These are phyloP conservation scores for Sinohyriopsis cumingii DNA, from an alignment of 2,888 invertebrate species.

Conservation along the genomic window DNA sequence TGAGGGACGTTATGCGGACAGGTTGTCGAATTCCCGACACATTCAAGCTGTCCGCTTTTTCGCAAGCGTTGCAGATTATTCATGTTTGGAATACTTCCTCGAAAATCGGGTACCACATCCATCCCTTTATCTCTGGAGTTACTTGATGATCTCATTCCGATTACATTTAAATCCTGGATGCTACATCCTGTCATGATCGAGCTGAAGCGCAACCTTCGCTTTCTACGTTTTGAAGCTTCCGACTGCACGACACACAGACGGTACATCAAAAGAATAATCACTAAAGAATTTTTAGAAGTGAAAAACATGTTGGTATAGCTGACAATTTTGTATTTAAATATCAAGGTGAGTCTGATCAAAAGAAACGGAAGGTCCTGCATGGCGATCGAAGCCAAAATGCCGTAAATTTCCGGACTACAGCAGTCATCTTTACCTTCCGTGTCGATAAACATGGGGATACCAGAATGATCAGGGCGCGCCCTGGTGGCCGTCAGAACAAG, in stretches of 20 bases:
- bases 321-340: conserved; percentile 89
- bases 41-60: too few species aligned
- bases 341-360: conserved; percentile 80
- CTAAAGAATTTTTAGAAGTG: conserved; percentile 91
- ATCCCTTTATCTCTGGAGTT: too few species aligned
- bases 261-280: conserved; percentile 90
- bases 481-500: conserved; percentile 90
- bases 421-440: conserved; percentile 35
- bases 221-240: conserved; percentile 15
- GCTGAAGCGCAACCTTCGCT: conserved; percentile 1
- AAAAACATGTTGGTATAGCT: conserved; percentile 98
- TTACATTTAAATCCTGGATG: too few species aligned
- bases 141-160: too few species aligned
- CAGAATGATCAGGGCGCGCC: conserved; percentile 66
- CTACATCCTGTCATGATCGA: too few species aligned
- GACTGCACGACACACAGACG: conserved; percentile 76
- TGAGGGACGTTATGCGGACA: too few species aligned
- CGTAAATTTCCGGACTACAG: conserved; percentile 58
- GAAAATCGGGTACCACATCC: too few species aligned
- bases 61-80: too few species aligned
- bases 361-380: conserved; percentile 70
- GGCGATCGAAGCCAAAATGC: conserved; percentile 64
- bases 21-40: too few species aligned
- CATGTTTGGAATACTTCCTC: too few species aligned
- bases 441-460: conserved; percentile 33